Percentiles rank a stretch among this genome's conserved stretches.
These are phyloP conservation scores for Eulemur rufifrons DNA, from an alignment of 2,113 vertebrate genomes.

Conservation along the genomic window DNA sequence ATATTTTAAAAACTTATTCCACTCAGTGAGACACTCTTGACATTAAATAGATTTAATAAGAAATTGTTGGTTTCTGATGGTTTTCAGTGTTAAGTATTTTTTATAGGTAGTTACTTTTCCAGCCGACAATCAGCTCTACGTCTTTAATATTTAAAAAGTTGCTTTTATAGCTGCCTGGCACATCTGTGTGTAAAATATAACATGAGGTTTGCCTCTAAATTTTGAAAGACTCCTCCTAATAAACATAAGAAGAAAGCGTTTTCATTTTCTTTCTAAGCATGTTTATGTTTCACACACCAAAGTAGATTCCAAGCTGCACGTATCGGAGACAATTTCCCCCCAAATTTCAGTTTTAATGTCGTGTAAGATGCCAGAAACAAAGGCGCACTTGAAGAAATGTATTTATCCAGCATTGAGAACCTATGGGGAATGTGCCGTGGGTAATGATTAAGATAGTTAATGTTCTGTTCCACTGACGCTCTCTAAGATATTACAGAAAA, in stretches of 20 bases:
- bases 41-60: constrained; percentile 83
- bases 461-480: not conserved
- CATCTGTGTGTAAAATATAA: constrained; percentile 58
- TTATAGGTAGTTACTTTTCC: constrained; percentile 77
- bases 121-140: constrained; percentile 35
- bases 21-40: constrained; percentile 78
- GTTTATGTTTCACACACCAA: constrained; percentile 63
- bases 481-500: not conserved
- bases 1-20: constrained; percentile 80
- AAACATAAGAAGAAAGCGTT: constrained; percentile 59
- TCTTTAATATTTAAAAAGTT: constrained; percentile 78
- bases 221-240: constrained; percentile 62
- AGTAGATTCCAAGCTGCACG: constrained; percentile 50
- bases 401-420: not conserved
- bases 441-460: constrained; percentile 4
- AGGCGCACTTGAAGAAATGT: not conserved
- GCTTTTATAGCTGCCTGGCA: constrained; percentile 58
- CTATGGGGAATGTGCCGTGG: not conserved
- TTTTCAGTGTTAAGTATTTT: constrained; percentile 73
- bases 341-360: constrained; percentile 32
- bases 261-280: constrained; percentile 71
- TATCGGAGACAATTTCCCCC: not conserved
- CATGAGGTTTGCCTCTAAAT: constrained; percentile 52
- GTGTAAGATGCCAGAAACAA: not conserved
- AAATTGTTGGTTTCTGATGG: constrained; percentile 73